Evolutionary conservation across 2,797 vertebrate species (phyloP).

Genomic region (Crax fasciolata): DNA sequence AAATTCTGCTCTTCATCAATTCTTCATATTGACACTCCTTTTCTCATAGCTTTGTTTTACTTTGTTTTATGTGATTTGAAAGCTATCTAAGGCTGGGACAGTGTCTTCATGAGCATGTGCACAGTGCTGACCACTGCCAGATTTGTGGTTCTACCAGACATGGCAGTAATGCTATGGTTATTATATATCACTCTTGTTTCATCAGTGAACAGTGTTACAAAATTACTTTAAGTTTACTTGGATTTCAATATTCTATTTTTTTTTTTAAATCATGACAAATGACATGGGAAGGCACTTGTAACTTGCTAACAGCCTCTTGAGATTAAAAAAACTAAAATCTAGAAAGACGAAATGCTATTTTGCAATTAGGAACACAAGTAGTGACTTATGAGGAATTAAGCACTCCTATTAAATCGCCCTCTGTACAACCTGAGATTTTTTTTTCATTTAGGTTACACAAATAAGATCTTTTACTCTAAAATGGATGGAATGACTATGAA

Average conservation of each 20-base stretch:
- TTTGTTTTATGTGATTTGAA: not conserved
- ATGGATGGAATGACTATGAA: not conserved
- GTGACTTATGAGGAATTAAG: not conserved
- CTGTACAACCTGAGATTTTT: not conserved
- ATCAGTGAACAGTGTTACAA: not conserved
- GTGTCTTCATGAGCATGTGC: not conserved
- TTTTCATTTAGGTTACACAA: not conserved
- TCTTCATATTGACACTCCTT: not conserved
- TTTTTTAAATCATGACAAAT: not conserved
- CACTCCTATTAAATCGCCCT: not conserved
- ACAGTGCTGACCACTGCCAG: not conserved
- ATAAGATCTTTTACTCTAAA: constrained; percentile 16
- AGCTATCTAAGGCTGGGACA: not conserved
- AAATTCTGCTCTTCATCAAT: not conserved
- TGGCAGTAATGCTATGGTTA: not conserved
- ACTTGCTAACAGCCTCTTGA: not conserved
- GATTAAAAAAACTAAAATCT: not conserved
- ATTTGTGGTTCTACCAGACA: not conserved
- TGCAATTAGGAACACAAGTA: not conserved
- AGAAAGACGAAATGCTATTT: not conserved
- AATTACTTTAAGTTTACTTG: not conserved
- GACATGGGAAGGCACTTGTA: not conserved
- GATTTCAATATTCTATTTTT: not conserved
- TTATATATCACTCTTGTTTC: not conserved
- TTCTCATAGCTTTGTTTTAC: not conserved